Percentiles rank a stretch among this genome's conserved stretches.
These are phyloP conservation scores for Zaprionus camerounensis DNA, from an alignment of 1,140 invertebrate species.

Conservation along the genomic window DNA sequence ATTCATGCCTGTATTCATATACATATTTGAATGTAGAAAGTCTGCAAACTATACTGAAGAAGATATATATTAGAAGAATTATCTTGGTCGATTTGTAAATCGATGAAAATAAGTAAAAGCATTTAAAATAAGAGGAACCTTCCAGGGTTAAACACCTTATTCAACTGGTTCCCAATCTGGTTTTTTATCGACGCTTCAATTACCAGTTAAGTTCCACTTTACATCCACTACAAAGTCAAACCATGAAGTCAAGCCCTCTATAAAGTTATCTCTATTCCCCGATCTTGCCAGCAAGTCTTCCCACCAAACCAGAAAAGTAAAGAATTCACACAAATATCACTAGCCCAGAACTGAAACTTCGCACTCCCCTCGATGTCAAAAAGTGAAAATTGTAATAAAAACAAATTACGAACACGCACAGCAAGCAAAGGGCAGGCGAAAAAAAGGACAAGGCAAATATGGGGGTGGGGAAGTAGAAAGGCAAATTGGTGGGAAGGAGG, in stretches of 20 bases:
- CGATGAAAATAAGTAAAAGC: too few relatives aligned
- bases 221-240: background rate
- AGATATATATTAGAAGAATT: background rate
- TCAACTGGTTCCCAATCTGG: background rate
- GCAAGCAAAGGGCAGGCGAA: background rate
- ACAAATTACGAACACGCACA: conserved; percentile 71
- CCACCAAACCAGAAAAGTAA: conserved; percentile 30
- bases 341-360: conserved; percentile 31
- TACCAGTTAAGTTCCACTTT: background rate
- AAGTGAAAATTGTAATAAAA: conserved; percentile 80
- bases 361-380: conserved; percentile 20
- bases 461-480: background rate
- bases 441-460: conserved; percentile 11
- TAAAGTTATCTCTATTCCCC: background rate
- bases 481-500: conserved; percentile 14
- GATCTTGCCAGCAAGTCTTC: conserved; percentile 29
- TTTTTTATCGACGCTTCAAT: background rate
- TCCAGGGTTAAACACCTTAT: background rate
- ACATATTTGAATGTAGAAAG: background rate
- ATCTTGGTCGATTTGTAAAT: too few relatives aligned
- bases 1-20: background rate
- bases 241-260: background rate
- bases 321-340: conserved; percentile 60
- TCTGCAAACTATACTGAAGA: background rate
- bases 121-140: too few relatives aligned